Conservation (phyloP, 2,888 invertebrate genomes). For the Melieria picta region DNA sequence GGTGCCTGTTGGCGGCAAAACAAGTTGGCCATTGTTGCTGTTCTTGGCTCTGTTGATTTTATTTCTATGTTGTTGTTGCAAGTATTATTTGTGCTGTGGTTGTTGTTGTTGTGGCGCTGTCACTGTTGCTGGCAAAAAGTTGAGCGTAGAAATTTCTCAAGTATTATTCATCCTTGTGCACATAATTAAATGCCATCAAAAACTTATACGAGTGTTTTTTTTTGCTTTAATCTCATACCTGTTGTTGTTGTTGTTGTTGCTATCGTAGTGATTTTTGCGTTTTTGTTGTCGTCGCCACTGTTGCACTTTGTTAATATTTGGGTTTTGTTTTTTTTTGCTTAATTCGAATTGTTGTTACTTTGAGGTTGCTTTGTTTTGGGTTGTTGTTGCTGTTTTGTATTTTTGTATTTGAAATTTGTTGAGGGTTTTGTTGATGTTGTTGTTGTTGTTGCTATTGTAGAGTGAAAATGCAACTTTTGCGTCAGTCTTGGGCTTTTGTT, state of each 20-base stretch:
- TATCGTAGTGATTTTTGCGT: constrained; percentile 13
- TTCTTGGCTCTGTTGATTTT: neutral
- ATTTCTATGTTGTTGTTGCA: neutral
- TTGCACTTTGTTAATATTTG: constrained; percentile 2
- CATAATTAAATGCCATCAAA: constrained; percentile 40
- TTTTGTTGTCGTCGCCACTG: neutral
- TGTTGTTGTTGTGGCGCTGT: neutral
- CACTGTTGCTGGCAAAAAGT: constrained; percentile 2
- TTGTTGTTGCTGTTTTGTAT: neutral
- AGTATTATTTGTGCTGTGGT: neutral
- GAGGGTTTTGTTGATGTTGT: neutral
- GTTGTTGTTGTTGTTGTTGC: constrained; percentile 9
- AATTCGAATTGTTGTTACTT: constrained; percentile 5
- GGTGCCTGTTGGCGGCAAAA: neutral
- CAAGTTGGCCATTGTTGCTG: neutral
- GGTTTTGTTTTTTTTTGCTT: neutral
- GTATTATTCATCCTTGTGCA: constrained; percentile 32
- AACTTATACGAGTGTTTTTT: constrained; percentile 30
- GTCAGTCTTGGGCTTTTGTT: too few species aligned
- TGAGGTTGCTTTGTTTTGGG: neutral
- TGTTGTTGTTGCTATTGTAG: neutral
- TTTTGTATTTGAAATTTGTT: neutral
- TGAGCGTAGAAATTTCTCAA: constrained; percentile 4
- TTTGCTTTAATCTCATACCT: neutral
- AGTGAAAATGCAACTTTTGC: neutral